phyloP scores from a whole-genome alignment of 2,888 invertebrate species.

The Lasioglossum zephyrum region DNA sequence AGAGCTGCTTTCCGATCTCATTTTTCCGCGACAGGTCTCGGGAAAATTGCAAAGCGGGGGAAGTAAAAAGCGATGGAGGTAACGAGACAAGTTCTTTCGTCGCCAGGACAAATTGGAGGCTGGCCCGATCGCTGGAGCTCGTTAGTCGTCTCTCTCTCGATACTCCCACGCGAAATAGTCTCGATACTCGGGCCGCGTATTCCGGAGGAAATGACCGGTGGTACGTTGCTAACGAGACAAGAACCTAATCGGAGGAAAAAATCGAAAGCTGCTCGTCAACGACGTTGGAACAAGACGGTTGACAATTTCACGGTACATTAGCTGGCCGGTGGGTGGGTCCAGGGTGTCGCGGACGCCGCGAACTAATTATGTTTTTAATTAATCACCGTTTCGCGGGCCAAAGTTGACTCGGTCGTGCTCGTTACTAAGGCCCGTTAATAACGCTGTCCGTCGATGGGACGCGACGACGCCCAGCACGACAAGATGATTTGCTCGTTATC shows the following conservation, averaged over 20 bases:
- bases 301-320: conserved; percentile 83
- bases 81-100: conserved; percentile 28
- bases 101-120: conserved; percentile 57
- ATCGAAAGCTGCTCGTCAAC: conserved; percentile 19
- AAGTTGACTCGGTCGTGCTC: conserved; percentile 77
- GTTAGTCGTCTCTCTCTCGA: conserved; percentile 58
- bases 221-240: conserved; percentile 56
- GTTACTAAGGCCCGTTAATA: conserved; percentile 80
- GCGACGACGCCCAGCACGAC: conserved; percentile 48
- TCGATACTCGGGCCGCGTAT: conserved; percentile 20
- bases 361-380: conserved; percentile 84
- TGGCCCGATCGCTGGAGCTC: conserved; percentile 49
- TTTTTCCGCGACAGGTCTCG: not conserved
- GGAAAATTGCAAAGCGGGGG: not conserved
- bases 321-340: conserved; percentile 73
- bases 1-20: not conserved
- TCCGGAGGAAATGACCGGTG: conserved; percentile 49
- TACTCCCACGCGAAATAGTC: conserved; percentile 37
- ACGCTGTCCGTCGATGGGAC: conserved; percentile 51
- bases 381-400: conserved; percentile 81
- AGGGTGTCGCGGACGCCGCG: conserved; percentile 64
- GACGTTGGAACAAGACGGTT: conserved; percentile 59
- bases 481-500: conserved; percentile 52
- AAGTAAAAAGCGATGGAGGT: not conserved
- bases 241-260: conserved; percentile 13